Evolutionary conservation across 1,140 invertebrate species (phyloP).

Genomic region (Paramacrobiotus metropolitanus): DNA sequence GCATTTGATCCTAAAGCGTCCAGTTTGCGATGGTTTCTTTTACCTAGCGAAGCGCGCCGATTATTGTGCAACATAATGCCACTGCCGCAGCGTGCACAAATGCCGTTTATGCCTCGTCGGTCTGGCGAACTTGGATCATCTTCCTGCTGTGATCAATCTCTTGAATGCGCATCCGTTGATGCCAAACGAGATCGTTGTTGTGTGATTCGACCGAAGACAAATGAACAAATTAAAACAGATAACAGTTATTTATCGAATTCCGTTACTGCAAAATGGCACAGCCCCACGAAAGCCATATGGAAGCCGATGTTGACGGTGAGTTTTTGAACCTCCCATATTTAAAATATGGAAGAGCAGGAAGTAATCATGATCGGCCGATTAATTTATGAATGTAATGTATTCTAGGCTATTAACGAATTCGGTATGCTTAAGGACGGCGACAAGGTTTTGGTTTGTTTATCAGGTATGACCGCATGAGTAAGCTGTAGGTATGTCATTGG

Average conservation of each 20-base stretch:
- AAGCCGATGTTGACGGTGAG: constrained; percentile 45
- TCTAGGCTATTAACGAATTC: constrained; percentile 50
- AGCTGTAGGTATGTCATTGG: background rate
- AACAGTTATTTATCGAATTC: no score
- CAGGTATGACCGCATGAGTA: constrained; percentile 15
- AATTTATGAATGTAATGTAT: no score
- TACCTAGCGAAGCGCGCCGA: constrained; percentile 29
- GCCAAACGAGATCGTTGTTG: no score
- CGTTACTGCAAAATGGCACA: constrained; percentile 33
- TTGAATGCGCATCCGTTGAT: no score
- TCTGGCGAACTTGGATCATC: background rate
- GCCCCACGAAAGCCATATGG: constrained; percentile 53
- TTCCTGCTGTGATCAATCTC: no score
- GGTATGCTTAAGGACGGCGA: constrained; percentile 63
- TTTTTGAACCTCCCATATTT: constrained; percentile 6
- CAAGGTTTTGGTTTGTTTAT: constrained; percentile 55
- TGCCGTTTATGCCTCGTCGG: background rate
- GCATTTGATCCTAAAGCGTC: constrained; percentile 40
- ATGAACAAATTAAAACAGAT: no score
- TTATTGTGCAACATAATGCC: constrained; percentile 13
- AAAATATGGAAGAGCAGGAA: background rate
- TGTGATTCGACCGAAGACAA: no score
- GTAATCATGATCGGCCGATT: background rate
- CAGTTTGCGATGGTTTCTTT: constrained; percentile 55
- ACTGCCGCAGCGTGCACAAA: background rate